phyloP scores from a whole-genome alignment of 2,797 vertebrate species.

The Pristis pectinata region DNA sequence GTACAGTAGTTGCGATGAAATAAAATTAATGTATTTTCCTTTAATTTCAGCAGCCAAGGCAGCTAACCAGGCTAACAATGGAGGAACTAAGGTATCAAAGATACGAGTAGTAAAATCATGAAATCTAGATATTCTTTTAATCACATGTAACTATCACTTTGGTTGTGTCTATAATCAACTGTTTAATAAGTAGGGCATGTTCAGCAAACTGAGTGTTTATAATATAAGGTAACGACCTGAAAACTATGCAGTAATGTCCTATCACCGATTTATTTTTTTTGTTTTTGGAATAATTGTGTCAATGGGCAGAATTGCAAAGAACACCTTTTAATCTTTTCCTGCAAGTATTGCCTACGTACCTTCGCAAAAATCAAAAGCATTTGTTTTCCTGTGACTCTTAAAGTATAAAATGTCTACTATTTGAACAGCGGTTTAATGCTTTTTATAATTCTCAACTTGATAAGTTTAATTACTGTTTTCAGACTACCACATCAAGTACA shows the following conservation, averaged over 20 bases:
- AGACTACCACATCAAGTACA: neutral
- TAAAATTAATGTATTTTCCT: neutral
- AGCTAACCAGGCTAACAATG: neutral
- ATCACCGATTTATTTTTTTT: neutral
- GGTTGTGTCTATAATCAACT: neutral
- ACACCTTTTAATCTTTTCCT: neutral
- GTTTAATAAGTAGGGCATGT: neutral
- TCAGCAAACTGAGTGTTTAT: neutral
- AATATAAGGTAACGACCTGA: neutral
- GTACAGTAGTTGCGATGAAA: neutral
- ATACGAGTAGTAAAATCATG: neutral
- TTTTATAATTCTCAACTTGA: neutral
- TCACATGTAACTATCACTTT: neutral
- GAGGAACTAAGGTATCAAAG: neutral
- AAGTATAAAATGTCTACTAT: neutral
- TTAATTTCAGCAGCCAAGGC: slow-evolving; percentile 15
- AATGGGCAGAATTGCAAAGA: neutral
- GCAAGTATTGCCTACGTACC: neutral
- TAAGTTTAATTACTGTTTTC: neutral
- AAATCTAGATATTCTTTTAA: neutral
- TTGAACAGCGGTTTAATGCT: neutral
- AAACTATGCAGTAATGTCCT: neutral
- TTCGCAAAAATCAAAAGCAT: neutral
- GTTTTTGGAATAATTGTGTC: neutral
- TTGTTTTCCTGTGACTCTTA: neutral